Conservation (phyloP, 2,888 invertebrate genomes). For the Patella pellucida region DNA sequence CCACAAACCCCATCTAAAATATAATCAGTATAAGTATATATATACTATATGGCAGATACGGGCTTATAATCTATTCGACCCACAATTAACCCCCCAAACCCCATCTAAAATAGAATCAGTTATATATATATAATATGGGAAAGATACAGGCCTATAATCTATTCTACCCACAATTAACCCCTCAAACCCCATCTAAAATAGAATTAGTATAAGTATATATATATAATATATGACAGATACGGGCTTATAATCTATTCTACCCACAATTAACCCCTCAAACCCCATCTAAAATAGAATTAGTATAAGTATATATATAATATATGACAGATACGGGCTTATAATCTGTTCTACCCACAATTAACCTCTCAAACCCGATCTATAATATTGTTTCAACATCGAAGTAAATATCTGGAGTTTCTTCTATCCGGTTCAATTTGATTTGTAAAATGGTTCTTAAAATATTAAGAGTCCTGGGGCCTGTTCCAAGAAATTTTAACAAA, state of each 20-base stretch:
- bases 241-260: not conserved
- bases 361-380: conserved; percentile 89
- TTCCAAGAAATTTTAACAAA: no score
- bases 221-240: not conserved
- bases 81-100: conserved; percentile 89
- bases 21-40: no score
- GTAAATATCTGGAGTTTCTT: no score
- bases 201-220: not conserved
- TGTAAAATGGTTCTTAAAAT: no score
- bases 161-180: conserved; percentile 88
- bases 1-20: conserved; percentile 89
- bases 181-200: conserved; percentile 88
- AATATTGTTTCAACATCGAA: conserved; percentile 64
- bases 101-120: conserved; percentile 79
- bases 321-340: conserved; percentile 61
- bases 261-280: no score
- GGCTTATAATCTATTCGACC: conserved; percentile 86
- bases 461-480: no score
- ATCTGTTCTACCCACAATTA: conserved; percentile 89
- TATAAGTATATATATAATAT: no score
- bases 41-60: not conserved
- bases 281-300: no score
- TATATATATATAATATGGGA: not conserved
- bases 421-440: no score
- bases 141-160: conserved; percentile 75